These are phyloP conservation scores for Ambastaia sidthimunki DNA, from an alignment of 2,797 vertebrate species.

Conservation along the genomic window DNA sequence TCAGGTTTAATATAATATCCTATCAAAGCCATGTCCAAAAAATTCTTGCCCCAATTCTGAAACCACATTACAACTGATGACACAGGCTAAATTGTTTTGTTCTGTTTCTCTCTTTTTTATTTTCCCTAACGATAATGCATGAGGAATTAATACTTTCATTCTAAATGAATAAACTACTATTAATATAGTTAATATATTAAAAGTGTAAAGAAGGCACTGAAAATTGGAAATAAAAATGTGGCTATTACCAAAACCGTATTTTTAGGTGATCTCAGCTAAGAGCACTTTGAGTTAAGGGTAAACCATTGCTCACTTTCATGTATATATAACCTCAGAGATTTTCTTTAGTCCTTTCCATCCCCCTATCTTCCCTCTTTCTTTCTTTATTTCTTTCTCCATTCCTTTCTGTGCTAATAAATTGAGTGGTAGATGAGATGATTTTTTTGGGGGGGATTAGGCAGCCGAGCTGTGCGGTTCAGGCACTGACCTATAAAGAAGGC, in stretches of 20 bases:
- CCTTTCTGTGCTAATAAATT: slow-evolving; percentile 50
- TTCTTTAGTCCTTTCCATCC: slow-evolving; percentile 12
- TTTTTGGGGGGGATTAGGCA: slow-evolving; percentile 58
- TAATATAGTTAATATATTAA: background rate
- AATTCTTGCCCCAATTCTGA: slow-evolving; percentile 80
- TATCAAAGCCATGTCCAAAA: slow-evolving; percentile 82
- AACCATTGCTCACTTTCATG: no score
- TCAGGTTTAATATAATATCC: slow-evolving; percentile 85
- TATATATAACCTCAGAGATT: background rate
- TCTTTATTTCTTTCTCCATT: background rate
- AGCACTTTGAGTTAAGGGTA: no score
- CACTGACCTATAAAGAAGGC: slow-evolving; percentile 77
- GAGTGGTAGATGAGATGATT: slow-evolving; percentile 59
- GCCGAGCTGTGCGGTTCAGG: slow-evolving; percentile 63
- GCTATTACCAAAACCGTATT: no score
- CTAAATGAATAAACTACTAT: background rate
- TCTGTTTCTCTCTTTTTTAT: no score
- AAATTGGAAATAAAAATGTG: background rate
- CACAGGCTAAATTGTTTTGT: slow-evolving; percentile 39
- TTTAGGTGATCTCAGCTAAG: slow-evolving; percentile 14
- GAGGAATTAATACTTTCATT: background rate
- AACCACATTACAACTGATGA: slow-evolving; percentile 73
- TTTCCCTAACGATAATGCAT: background rate
- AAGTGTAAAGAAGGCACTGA: slow-evolving; percentile 28
- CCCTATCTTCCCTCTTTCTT: background rate